A percentile compares a stretch with the other conserved stretches of the same genome.
Conservation (phyloP, 2,113 vertebrate genomes). For the Podocnemis expansa region DNA sequence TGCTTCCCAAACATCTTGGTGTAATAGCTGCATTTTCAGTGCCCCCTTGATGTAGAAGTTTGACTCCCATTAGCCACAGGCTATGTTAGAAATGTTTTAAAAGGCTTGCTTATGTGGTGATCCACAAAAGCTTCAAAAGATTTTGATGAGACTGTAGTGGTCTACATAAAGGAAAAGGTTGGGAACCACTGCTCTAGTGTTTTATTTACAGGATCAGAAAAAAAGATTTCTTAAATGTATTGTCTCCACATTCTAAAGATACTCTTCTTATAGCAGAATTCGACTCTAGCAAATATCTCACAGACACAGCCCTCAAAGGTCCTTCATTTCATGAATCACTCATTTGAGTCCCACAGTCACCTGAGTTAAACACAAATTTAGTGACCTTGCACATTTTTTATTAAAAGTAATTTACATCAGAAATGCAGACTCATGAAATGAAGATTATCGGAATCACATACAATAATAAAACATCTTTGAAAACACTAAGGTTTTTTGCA, state of each 20-base stretch:
- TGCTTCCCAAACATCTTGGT: too few relatives aligned
- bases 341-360: conserved; percentile 20
- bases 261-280: conserved; percentile 27
- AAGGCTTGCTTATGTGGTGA: too few relatives aligned
- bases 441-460: not conserved
- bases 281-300: conserved; percentile 17
- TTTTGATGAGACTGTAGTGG: too few relatives aligned
- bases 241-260: not conserved
- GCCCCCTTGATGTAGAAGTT: too few relatives aligned
- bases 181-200: not conserved
- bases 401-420: not conserved
- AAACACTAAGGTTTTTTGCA: not conserved
- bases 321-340: conserved; percentile 29
- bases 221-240: not conserved
- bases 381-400: not conserved
- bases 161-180: too few relatives aligned
- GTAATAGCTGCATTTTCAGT: too few relatives aligned
- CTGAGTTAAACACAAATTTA: not conserved
- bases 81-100: too few relatives aligned
- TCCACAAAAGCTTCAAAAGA: too few relatives aligned
- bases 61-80: too few relatives aligned
- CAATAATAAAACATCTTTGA: not conserved
- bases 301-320: not conserved
- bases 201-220: not conserved
- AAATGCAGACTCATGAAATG: not conserved